These are phyloP conservation scores for Lanius ludovicianus DNA, from an alignment of 2,113 vertebrate species.

Conservation along the genomic window DNA sequence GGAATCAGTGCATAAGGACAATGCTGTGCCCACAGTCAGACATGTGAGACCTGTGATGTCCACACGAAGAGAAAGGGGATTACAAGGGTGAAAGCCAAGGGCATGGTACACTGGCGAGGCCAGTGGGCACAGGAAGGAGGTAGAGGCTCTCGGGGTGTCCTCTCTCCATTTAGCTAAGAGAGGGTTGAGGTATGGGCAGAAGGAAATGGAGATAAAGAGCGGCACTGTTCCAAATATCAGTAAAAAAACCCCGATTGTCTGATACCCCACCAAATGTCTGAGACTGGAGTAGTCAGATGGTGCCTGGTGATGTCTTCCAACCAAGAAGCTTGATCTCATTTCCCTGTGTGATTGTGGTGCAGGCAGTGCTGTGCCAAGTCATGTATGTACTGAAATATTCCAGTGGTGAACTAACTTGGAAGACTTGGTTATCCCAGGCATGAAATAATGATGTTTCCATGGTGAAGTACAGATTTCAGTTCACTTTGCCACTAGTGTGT, in stretches of 20 bases:
- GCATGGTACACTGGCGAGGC: neutral
- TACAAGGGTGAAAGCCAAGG: neutral
- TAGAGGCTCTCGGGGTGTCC: too few relatives aligned
- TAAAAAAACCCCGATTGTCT: neutral
- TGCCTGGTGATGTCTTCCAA: neutral
- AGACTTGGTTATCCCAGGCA: neutral
- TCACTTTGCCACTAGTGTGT: too few relatives aligned
- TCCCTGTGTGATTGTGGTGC: neutral
- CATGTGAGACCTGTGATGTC: neutral
- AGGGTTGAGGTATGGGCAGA: neutral
- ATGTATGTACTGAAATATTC: neutral
- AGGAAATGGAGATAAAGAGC: neutral
- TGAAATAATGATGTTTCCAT: too few relatives aligned
- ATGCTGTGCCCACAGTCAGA: fast-evolving
- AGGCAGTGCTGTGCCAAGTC: neutral
- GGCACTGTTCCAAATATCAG: fast-evolving
- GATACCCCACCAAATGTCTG: fast-evolving
- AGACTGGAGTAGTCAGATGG: neutral
- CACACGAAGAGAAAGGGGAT: neutral
- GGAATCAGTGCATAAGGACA: fast-evolving
- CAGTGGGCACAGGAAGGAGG: neutral
- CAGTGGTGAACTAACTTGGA: neutral
- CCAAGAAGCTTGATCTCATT: neutral
- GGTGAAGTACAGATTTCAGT: neutral
- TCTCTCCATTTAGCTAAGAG: neutral